Conservation (phyloP, 2,888 invertebrate species). For the Blomia tropicalis region DNA sequence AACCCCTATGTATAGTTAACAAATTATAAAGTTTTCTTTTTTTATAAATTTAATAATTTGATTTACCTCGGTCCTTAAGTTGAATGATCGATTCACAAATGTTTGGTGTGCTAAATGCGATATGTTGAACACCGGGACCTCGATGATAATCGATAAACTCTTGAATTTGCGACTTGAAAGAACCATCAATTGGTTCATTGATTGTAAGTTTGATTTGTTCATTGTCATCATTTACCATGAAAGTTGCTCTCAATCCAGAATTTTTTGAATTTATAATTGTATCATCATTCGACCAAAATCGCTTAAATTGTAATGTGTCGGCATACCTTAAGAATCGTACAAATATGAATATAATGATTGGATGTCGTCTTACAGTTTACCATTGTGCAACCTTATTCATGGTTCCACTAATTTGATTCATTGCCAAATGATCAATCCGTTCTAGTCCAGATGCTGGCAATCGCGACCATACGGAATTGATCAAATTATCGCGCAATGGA, state of each 20-base stretch:
- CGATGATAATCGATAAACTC: conserved; percentile 97
- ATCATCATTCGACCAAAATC: conserved; percentile 98
- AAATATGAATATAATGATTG: not conserved
- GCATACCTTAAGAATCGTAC: conserved; percentile 40
- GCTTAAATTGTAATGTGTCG: conserved; percentile 52
- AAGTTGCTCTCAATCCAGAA: conserved; percentile 83
- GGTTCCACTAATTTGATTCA: conserved; percentile 77
- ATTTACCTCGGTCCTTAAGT: conserved; percentile 46
- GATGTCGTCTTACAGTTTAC: conserved; percentile 39
- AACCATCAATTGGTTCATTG: conserved; percentile 86
- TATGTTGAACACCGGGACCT: conserved; percentile 92
- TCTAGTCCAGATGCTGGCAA: conserved; percentile 23
- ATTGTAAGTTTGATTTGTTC: conserved; percentile 94
- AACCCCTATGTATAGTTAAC: conserved; percentile 46
- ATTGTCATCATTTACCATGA: conserved; percentile 80
- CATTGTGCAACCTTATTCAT: conserved; percentile 81
- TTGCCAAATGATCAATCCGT: conserved; percentile 90
- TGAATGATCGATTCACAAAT: conserved; percentile 53
- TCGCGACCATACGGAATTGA: conserved; percentile 2
- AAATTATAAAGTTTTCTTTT: not conserved
- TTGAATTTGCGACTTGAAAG: conserved; percentile 81
- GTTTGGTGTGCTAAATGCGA: conserved; percentile 80
- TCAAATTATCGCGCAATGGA: conserved; percentile 36
- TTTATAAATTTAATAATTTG: not conserved
- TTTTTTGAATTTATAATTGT: conserved; percentile 84